These are phyloP conservation scores for Cyrtorhinus lividipennis DNA, from an alignment of 1,140 invertebrate species.

Conservation along the genomic window DNA sequence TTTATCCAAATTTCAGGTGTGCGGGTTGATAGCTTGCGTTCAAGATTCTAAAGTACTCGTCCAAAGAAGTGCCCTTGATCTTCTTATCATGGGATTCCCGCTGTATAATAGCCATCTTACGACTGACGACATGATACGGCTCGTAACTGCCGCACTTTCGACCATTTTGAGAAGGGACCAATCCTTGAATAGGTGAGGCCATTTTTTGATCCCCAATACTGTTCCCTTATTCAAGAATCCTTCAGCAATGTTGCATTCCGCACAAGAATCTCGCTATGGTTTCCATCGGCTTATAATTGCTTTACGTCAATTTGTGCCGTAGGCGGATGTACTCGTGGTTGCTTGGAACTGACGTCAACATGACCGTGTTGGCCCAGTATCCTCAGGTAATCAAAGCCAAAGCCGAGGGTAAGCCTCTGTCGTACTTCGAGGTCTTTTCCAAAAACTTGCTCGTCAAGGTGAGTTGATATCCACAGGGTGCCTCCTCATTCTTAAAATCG, in stretches of 20 bases:
- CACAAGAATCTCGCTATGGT: no score
- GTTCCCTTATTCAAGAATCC: neutral
- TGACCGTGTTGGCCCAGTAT: slow-evolving; percentile 36
- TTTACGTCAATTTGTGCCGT: slow-evolving; percentile 19
- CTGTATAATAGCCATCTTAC: slow-evolving; percentile 67
- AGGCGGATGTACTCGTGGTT: slow-evolving; percentile 73
- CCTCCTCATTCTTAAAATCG: no score
- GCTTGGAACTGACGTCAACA: slow-evolving; percentile 53
- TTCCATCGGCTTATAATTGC: neutral
- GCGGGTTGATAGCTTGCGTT: slow-evolving; percentile 53
- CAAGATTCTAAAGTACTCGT: slow-evolving; percentile 72
- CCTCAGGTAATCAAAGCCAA: slow-evolving; percentile 31
- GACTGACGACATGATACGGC: slow-evolving; percentile 53
- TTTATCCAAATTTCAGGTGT: slow-evolving; percentile 32
- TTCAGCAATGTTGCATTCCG: neutral
- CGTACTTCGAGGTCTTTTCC: slow-evolving; percentile 63
- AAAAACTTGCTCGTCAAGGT: slow-evolving; percentile 47
- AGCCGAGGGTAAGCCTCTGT: slow-evolving; percentile 27
- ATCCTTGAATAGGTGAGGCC: slow-evolving; percentile 63
- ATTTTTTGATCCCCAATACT: neutral
- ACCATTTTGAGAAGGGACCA: slow-evolving; percentile 80
- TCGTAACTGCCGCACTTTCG: slow-evolving; percentile 64
- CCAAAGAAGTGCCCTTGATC: slow-evolving; percentile 73
- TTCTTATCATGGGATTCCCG: slow-evolving; percentile 71
- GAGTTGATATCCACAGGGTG: no score